phyloP scores from a whole-genome alignment of 2,888 invertebrate species.

The Lacanobia oleracea region DNA sequence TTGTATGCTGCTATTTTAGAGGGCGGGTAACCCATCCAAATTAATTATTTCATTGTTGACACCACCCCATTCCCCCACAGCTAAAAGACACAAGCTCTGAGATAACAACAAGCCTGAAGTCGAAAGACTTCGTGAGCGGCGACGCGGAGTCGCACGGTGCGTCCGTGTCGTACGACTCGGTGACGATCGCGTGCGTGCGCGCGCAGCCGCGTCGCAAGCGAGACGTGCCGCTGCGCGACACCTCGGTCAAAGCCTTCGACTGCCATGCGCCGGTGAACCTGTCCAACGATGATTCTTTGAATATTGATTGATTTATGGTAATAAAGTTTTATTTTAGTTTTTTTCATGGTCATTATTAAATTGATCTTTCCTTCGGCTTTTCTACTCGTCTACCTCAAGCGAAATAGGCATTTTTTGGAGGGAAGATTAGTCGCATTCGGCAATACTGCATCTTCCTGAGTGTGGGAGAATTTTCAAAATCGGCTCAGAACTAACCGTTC shows the following conservation, averaged over 20 bases:
- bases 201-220: constrained; percentile 72
- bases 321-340: constrained; percentile 35
- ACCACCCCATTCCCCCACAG: constrained; percentile 56
- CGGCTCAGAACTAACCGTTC: too few relatives aligned
- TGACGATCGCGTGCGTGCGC: constrained; percentile 73
- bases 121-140: constrained; percentile 65
- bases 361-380: not conserved
- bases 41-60: not conserved
- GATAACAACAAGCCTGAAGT: constrained; percentile 49
- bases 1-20: too few relatives aligned
- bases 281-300: constrained; percentile 53
- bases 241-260: constrained; percentile 17
- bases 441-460: not conserved
- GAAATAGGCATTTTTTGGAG: not conserved
- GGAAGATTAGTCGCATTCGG: not conserved
- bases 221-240: constrained; percentile 54
- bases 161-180: constrained; percentile 68
- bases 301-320: constrained; percentile 51
- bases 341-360: not conserved
- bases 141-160: constrained; percentile 58
- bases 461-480: too few relatives aligned
- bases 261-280: constrained; percentile 26
- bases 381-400: not conserved
- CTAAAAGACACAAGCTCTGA: constrained; percentile 69
- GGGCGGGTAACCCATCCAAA: too few relatives aligned